Percentiles rank a stretch among this genome's conserved stretches.
These are phyloP conservation scores for Parnassius glacialis DNA, from an alignment of 2,888 invertebrate species.

Conservation along the genomic window DNA sequence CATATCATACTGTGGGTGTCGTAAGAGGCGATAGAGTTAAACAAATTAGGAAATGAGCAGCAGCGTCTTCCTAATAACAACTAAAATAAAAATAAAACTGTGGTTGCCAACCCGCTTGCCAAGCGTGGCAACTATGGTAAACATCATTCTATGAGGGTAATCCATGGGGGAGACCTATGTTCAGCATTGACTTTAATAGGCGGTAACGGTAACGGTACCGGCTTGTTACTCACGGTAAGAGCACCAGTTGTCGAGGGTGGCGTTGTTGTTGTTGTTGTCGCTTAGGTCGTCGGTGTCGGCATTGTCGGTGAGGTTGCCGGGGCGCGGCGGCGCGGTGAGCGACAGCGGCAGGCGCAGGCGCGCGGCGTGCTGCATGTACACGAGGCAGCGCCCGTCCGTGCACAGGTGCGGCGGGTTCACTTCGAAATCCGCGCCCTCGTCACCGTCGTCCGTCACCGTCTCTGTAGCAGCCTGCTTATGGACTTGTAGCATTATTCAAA, in stretches of 20 bases:
- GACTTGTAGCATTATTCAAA: no score
- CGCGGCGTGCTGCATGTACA: constrained; percentile 66
- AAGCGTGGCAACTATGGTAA: no score
- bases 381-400: constrained; percentile 63
- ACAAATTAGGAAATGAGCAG: no score
- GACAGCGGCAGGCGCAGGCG: constrained; percentile 62
- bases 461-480: constrained; percentile 21
- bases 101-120: no score
- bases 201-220: no score
- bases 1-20: no score
- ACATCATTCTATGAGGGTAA: no score
- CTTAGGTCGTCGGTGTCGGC: constrained; percentile 35
- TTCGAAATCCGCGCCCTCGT: constrained; percentile 56
- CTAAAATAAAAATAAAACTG: no score
- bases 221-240: constrained; percentile 70
- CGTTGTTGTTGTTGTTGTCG: constrained; percentile 41
- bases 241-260: constrained; percentile 81
- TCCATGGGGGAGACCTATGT: no score
- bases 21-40: no score
- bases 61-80: no score
- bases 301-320: constrained; percentile 48
- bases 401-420: constrained; percentile 68
- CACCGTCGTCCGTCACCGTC: constrained; percentile 41
- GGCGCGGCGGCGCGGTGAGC: constrained; percentile 53
- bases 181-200: no score